These are phyloP conservation scores for Neoascia interrupta DNA, from an alignment of 2,888 invertebrate species.

Conservation along the genomic window DNA sequence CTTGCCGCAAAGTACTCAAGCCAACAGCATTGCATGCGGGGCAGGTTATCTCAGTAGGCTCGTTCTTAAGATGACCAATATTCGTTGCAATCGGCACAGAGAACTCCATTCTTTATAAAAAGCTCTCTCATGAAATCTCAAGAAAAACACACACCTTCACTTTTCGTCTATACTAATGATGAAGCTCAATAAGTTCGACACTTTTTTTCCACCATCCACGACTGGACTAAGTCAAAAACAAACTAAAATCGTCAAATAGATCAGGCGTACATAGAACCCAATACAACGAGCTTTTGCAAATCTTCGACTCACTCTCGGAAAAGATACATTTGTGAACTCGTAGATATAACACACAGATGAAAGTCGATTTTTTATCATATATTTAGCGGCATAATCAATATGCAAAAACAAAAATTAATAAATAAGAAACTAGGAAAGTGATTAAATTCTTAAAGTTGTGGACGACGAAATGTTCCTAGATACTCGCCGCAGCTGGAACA, in stretches of 20 bases:
- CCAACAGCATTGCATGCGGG: slow-evolving; percentile 75
- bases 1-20: slow-evolving; percentile 73
- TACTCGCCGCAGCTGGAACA: slow-evolving; percentile 77
- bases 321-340: too few species aligned
- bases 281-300: slow-evolving; percentile 20
- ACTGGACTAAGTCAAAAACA: slow-evolving; percentile 36
- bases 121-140: background rate
- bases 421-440: background rate
- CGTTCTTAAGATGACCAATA: slow-evolving; percentile 73
- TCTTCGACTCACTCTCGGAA: background rate
- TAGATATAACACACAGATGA: too few species aligned
- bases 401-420: slow-evolving; percentile 11
- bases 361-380: slow-evolving; percentile 10
- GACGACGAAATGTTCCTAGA: slow-evolving; percentile 76
- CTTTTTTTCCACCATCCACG: slow-evolving; percentile 23
- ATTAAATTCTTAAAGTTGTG: slow-evolving; percentile 76
- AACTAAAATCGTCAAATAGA: slow-evolving; percentile 28
- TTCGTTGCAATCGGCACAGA: slow-evolving; percentile 57
- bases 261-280: background rate
- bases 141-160: slow-evolving; percentile 6
- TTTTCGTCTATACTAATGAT: background rate
- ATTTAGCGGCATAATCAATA: slow-evolving; percentile 32
- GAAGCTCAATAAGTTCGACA: slow-evolving; percentile 4
- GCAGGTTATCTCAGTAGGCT: slow-evolving; percentile 74
- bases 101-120: slow-evolving; percentile 24